These are phyloP conservation scores for Herpetotheres cachinnans DNA, from an alignment of 2,113 vertebrate species.

Conservation along the genomic window DNA sequence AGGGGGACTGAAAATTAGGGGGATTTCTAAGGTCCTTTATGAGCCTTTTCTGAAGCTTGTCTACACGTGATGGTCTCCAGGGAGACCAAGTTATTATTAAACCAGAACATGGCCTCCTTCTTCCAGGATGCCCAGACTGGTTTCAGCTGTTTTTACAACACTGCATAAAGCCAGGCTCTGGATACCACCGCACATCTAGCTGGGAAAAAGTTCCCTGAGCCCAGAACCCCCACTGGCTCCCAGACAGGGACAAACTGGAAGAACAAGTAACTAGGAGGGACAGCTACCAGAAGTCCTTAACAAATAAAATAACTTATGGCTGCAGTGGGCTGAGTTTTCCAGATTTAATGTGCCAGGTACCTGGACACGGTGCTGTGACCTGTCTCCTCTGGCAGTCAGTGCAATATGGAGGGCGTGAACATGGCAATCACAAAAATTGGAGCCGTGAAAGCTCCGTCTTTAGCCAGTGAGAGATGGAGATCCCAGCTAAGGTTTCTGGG, in stretches of 20 bases:
- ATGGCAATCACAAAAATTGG: neutral
- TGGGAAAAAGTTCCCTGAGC: neutral
- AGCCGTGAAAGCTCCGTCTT: neutral
- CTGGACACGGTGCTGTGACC: neutral
- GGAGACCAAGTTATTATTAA: neutral
- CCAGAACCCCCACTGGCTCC: neutral
- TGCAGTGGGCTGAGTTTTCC: neutral
- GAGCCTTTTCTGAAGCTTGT: neutral
- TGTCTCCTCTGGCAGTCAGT: neutral
- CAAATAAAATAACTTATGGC: neutral
- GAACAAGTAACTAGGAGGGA: neutral
- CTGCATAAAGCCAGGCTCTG: neutral
- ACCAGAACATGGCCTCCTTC: neutral
- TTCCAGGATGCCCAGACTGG: neutral
- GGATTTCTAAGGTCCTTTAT: neutral
- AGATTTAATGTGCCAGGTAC: neutral
- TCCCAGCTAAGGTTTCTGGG: neutral
- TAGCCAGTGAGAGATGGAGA: neutral
- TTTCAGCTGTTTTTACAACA: neutral
- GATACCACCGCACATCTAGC: neutral
- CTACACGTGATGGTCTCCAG: neutral
- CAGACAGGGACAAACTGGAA: neutral
- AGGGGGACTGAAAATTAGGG: neutral
- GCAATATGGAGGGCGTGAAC: rapidly evolving
- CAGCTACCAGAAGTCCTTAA: neutral